phyloP scores from a whole-genome alignment of 2,113 vertebrate genomes.

The Coturnix japonica region DNA sequence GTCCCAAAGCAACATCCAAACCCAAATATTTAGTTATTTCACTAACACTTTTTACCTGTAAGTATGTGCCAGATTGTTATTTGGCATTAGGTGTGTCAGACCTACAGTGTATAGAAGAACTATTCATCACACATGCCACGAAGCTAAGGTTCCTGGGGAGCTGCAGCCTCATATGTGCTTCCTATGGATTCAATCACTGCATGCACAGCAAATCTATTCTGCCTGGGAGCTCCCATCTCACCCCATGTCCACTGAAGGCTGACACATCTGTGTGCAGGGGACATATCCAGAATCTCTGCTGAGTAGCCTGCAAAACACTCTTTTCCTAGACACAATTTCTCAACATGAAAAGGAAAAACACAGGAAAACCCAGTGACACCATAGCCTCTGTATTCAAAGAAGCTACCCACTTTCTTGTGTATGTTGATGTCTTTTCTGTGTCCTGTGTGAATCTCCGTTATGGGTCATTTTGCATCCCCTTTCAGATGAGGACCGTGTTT shows the following conservation, averaged over 20 bases:
- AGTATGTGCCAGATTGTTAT: background rate
- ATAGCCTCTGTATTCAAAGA: background rate
- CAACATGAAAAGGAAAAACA: background rate
- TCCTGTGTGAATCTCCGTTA: background rate
- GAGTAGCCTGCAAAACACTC: background rate
- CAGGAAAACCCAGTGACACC: fast-evolving
- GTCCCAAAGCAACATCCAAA: background rate
- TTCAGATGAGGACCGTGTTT: background rate
- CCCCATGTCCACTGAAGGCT: background rate
- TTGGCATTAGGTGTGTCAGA: background rate
- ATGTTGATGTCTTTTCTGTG: fast-evolving
- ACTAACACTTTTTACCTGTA: background rate
- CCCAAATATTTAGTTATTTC: background rate
- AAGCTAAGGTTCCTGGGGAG: background rate
- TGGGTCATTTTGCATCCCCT: background rate
- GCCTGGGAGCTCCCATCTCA: background rate
- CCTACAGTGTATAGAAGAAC: fast-evolving
- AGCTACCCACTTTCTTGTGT: fast-evolving
- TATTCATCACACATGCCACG: background rate
- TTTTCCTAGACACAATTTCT: background rate
- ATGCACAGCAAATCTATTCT: fast-evolving
- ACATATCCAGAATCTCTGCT: background rate
- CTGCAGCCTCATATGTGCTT: background rate
- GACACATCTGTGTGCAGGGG: background rate
- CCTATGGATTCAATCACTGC: background rate